These are phyloP conservation scores for Anastrepha ludens DNA, from an alignment of 1,140 invertebrate species.

Conservation along the genomic window DNA sequence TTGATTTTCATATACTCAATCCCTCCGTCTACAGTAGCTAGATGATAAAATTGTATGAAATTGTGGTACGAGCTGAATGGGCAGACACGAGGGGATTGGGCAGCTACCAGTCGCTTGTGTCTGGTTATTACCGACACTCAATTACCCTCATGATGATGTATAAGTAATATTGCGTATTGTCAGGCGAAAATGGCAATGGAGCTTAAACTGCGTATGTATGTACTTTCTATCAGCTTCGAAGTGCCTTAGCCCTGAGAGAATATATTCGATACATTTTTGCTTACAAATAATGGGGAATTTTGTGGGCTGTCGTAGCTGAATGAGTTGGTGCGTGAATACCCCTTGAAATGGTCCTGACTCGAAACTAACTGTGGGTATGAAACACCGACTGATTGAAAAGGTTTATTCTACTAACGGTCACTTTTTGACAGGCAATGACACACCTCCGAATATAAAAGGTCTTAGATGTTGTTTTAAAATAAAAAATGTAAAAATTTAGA, in stretches of 20 bases:
- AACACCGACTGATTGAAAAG: too few relatives aligned
- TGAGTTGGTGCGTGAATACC: too few relatives aligned
- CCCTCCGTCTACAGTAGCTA: neutral
- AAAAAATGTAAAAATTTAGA: too few relatives aligned
- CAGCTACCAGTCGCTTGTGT: conserved; percentile 19
- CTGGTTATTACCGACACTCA: conserved; percentile 71
- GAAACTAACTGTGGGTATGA: too few relatives aligned
- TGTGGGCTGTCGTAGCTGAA: too few relatives aligned
- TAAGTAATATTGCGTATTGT: neutral
- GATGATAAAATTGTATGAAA: neutral
- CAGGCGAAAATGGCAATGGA: conserved; percentile 1
- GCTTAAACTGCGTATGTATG: neutral
- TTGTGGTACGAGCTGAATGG: neutral
- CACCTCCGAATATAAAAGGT: too few relatives aligned
- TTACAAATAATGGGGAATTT: too few relatives aligned
- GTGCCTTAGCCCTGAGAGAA: neutral
- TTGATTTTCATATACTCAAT: neutral
- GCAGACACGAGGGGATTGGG: conserved; percentile 6
- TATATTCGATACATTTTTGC: too few relatives aligned
- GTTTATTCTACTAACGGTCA: too few relatives aligned
- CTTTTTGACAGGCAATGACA: too few relatives aligned
- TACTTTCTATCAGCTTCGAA: neutral
- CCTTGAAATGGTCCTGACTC: too few relatives aligned
- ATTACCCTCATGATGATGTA: conserved; percentile 70
- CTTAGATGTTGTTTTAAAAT: too few relatives aligned